phyloP scores from a whole-genome alignment of 2,888 invertebrate species.

The Xylocampa areola region DNA sequence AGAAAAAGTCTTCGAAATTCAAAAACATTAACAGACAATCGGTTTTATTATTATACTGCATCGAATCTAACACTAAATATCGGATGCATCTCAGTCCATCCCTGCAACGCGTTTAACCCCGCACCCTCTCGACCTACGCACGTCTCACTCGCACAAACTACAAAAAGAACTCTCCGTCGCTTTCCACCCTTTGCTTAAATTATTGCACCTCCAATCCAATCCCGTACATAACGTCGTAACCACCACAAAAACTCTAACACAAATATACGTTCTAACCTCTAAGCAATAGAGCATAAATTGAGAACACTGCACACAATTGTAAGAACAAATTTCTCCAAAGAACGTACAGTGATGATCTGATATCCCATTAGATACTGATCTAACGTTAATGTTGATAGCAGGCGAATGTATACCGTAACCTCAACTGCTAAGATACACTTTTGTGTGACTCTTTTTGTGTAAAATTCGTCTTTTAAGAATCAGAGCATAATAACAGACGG shows the following conservation, averaged over 20 bases:
- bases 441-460: conserved; percentile 51
- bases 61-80: conserved; percentile 4
- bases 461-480: conserved; percentile 79
- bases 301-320: conserved; percentile 51
- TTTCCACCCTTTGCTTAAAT: conserved; percentile 89
- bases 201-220: conserved; percentile 84
- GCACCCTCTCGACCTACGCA: conserved; percentile 88
- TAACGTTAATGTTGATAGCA: conserved; percentile 66
- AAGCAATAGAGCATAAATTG: conserved; percentile 50
- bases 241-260: conserved; percentile 49
- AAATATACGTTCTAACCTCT: conserved; percentile 64
- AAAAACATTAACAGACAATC: too few species aligned
- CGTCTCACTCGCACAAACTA: conserved; percentile 89
- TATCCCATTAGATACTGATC: conserved; percentile 80
- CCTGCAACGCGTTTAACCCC: conserved; percentile 84
- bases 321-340: conserved; percentile 82
- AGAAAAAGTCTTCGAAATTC: too few species aligned
- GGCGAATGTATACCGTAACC: conserved; percentile 57
- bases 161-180: conserved; percentile 89
- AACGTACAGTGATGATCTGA: conserved; percentile 75
- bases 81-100: conserved; percentile 57
- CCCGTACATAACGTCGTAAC: conserved; percentile 69
- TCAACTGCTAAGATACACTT: conserved; percentile 52
- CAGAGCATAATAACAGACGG: conserved; percentile 64
- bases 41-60: too few species aligned